Evolutionary conservation across 2,797 vertebrate genomes (phyloP).

Genomic region (Sebastes oblongus): DNA sequence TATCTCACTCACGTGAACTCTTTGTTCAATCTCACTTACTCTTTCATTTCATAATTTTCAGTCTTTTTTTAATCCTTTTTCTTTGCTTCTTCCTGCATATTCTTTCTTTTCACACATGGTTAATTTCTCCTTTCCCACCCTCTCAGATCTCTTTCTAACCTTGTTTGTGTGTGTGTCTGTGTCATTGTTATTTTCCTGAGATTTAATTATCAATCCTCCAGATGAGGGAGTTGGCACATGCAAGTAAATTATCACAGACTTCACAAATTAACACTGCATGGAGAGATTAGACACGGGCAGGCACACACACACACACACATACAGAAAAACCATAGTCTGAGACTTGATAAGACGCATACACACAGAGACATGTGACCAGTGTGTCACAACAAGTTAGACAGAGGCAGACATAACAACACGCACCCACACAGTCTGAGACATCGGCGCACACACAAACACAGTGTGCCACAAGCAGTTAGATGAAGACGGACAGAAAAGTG

Average conservation of each 20-base stretch:
- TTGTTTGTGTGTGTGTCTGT: constrained; percentile 6
- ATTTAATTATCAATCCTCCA: constrained; percentile 43
- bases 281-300: not conserved
- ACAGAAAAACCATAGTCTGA: not conserved
- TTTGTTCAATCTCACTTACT: not conserved
- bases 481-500: not conserved
- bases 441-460: not conserved
- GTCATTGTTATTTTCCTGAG: constrained; percentile 5
- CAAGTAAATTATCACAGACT: constrained; percentile 21
- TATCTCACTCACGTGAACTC: constrained; percentile 10
- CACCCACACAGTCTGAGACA: constrained; percentile 13
- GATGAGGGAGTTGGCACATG: constrained; percentile 20
- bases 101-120: not conserved
- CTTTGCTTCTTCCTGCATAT: not conserved
- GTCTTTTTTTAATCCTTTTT: not conserved
- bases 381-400: constrained; percentile 25
- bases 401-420: constrained; percentile 5
- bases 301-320: not conserved
- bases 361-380: not conserved
- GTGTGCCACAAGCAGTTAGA: constrained; percentile 16
- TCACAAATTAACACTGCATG: constrained; percentile 2
- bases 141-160: constrained; percentile 1
- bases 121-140: not conserved
- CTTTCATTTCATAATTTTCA: not conserved
- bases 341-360: not conserved